These are phyloP conservation scores for Noctua janthe DNA, from an alignment of 2,888 invertebrate species.

Conservation along the genomic window DNA sequence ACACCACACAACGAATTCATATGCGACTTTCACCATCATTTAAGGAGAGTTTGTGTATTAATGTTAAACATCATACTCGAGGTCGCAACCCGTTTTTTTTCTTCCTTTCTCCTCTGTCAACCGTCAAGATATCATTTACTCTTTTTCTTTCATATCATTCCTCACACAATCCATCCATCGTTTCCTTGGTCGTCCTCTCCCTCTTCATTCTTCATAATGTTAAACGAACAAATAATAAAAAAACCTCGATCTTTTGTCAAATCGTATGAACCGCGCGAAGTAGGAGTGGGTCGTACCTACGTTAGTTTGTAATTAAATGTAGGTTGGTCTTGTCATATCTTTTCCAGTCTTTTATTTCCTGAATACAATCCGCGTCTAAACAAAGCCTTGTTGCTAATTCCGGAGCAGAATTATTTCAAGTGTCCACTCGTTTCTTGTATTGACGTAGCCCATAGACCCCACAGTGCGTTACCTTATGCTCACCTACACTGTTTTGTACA, in stretches of 20 bases:
- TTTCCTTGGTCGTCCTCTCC: background rate
- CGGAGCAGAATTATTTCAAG: slow-evolving; percentile 68
- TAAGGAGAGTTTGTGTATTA: no score
- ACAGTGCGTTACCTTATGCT: slow-evolving; percentile 60
- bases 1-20: background rate
- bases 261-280: background rate
- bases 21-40: background rate
- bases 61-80: background rate
- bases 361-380: slow-evolving; percentile 2
- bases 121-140: background rate
- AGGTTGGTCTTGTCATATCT: background rate
- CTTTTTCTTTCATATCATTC: background rate
- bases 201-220: background rate
- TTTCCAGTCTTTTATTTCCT: slow-evolving; percentile 1
- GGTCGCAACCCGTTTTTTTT: background rate
- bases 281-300: background rate
- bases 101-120: background rate
- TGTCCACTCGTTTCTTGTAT: slow-evolving; percentile 62
- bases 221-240: background rate
- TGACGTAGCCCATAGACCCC: slow-evolving; percentile 35
- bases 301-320: background rate
- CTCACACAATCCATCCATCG: background rate
- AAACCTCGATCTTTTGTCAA: background rate
- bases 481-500: slow-evolving; percentile 55
- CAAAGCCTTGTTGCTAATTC: slow-evolving; percentile 28